Evolutionary conservation across 1,140 invertebrate species (phyloP).

Genomic region (Orchestia grillus): DNA sequence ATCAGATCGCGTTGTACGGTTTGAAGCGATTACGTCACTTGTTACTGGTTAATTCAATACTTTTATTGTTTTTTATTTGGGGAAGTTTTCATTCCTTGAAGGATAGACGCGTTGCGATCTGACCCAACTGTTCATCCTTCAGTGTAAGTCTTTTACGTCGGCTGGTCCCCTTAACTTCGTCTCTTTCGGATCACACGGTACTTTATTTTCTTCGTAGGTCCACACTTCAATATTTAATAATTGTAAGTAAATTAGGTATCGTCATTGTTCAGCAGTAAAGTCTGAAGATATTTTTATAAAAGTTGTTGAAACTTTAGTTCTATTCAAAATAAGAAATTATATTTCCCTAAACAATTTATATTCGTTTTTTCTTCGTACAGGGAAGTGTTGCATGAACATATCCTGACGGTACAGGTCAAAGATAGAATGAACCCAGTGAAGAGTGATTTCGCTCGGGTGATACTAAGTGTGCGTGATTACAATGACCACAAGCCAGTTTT

Average conservation of each 20-base stretch:
- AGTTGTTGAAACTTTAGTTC: background rate
- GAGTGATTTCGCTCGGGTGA: conserved; percentile 86
- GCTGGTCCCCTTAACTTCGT: no score
- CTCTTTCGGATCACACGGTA: no score
- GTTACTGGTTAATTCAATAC: no score
- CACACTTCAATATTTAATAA: background rate
- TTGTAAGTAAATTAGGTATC: background rate
- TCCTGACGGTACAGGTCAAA: conserved; percentile 89
- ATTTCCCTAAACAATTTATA: background rate
- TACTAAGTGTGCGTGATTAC: conserved; percentile 84
- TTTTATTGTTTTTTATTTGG: no score
- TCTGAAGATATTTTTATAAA: background rate
- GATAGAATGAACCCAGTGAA: conserved; percentile 90
- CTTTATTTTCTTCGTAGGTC: background rate
- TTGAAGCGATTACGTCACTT: no score
- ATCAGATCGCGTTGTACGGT: no score
- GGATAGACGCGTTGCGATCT: no score
- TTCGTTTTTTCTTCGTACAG: conserved; percentile 70
- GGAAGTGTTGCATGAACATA: conserved; percentile 82
- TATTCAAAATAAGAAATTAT: background rate
- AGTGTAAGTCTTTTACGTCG: no score
- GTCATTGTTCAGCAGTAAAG: background rate
- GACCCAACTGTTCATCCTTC: no score
- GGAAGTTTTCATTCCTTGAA: no score
- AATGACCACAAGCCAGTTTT: conserved; percentile 92